Evolutionary conservation across 1,140 invertebrate species (phyloP).

Genomic region (Octopus bimaculoides): DNA sequence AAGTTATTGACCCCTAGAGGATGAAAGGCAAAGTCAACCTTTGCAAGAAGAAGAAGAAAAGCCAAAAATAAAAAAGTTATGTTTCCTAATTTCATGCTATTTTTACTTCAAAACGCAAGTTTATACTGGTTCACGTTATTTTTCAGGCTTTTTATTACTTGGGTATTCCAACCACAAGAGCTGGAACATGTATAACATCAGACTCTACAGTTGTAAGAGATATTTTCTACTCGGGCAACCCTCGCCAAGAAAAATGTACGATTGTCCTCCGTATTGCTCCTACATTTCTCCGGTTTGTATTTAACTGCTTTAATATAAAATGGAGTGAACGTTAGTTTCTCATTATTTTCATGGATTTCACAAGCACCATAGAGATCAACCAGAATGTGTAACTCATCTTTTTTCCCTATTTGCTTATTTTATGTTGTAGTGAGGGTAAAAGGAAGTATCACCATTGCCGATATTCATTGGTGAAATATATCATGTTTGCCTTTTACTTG

Average conservation of each 20-base stretch:
- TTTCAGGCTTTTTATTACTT: slow-evolving; percentile 66
- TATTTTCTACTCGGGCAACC: slow-evolving; percentile 65
- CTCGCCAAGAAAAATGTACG: slow-evolving; percentile 62
- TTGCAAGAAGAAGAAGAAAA: no score
- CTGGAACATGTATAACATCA: slow-evolving; percentile 64
- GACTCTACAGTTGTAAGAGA: slow-evolving; percentile 64
- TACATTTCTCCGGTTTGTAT: slow-evolving; percentile 59
- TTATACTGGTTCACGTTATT: slow-evolving; percentile 26
- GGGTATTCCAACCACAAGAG: slow-evolving; percentile 65
- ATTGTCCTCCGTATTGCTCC: slow-evolving; percentile 65
- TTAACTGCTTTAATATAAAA: no score
- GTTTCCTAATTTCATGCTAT: no score
- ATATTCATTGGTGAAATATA: no score
- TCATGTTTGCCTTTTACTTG: no score
- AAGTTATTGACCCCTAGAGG: no score
- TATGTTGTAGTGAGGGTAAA: no score
- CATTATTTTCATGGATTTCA: not conserved
- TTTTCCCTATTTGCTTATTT: no score
- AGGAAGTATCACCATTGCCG: no score
- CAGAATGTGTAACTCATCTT: not conserved
- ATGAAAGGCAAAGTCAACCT: no score
- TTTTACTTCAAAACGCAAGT: no score
- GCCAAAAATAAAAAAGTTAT: no score
- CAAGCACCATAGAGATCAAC: not conserved
- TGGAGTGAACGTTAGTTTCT: not conserved